These are phyloP conservation scores for Pseudochromis fuscus DNA, from an alignment of 2,797 vertebrate species.

Conservation along the genomic window DNA sequence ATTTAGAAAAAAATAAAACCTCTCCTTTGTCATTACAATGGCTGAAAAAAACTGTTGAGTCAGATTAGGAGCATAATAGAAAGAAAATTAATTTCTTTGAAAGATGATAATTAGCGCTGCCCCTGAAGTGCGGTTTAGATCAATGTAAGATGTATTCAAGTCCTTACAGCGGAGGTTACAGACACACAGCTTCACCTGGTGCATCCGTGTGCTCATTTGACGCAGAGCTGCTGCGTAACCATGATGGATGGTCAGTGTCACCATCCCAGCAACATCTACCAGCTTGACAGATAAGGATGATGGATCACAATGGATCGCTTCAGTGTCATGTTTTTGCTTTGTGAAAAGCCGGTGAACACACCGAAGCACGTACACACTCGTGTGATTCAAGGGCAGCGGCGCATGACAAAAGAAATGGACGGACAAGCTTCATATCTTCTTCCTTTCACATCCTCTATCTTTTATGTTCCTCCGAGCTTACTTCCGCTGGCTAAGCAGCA, in stretches of 20 bases:
- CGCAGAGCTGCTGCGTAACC: conserved; percentile 28
- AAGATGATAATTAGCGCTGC: conserved; percentile 41
- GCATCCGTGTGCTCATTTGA: background rate
- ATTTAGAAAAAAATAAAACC: conserved; percentile 2
- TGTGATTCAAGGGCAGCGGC: conserved; percentile 39
- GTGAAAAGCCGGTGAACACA: conserved; percentile 47
- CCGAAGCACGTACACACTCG: conserved; percentile 22
- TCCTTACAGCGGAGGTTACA: conserved; percentile 20
- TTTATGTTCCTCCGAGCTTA: conserved; percentile 30
- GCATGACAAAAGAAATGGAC: conserved; percentile 14
- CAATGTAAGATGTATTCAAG: conserved; percentile 29
- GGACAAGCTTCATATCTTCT: conserved; percentile 26
- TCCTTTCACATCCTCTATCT: conserved; percentile 9
- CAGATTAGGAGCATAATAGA: conserved; percentile 14
- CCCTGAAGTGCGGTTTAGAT: conserved; percentile 23
- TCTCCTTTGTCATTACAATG: conserved; percentile 6
- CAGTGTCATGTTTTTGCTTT: conserved; percentile 59
- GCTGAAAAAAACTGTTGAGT: conserved; percentile 27
- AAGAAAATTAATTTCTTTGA: conserved; percentile 46
- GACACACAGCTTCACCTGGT: conserved; percentile 4
- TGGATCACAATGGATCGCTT: conserved; percentile 50
- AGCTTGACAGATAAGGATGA: conserved; percentile 67
- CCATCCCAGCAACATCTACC: conserved; percentile 33
- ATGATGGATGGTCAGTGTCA: conserved; percentile 65
- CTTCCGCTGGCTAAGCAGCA: conserved; percentile 31